Conservation (phyloP, 2,113 vertebrate species). For the Zosterops japonicus region DNA sequence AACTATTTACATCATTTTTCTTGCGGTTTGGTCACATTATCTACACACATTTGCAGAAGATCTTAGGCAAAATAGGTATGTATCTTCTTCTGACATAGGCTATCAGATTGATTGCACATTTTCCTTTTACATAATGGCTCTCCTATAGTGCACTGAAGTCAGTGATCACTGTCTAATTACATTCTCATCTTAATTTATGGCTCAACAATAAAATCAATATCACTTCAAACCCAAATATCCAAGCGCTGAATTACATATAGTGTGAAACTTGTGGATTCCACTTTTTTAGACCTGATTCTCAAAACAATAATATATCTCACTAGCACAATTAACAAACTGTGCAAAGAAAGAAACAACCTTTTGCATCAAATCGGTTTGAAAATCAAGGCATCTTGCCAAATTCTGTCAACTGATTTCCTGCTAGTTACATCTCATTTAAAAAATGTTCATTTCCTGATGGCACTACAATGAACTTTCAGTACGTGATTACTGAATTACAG, state of each 20-base stretch:
- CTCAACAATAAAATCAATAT: slow-evolving; percentile 73
- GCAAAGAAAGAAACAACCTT: slow-evolving; percentile 4
- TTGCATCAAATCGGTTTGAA: neutral
- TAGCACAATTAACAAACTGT: slow-evolving; percentile 51
- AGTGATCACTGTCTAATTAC: slow-evolving; percentile 68
- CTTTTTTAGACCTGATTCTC: slow-evolving; percentile 23
- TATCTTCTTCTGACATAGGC: slow-evolving; percentile 52
- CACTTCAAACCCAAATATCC: slow-evolving; percentile 50
- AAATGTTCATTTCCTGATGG: slow-evolving; percentile 30
- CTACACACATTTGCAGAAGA: slow-evolving; percentile 61
- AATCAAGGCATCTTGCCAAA: slow-evolving; percentile 42
- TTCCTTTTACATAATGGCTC: slow-evolving; percentile 59
- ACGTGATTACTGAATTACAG: slow-evolving; percentile 46
- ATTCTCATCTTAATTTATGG: slow-evolving; percentile 74
- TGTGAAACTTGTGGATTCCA: slow-evolving; percentile 15
- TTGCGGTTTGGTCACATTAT: slow-evolving; percentile 67
- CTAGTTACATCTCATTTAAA: neutral
- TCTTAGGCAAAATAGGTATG: slow-evolving; percentile 56
- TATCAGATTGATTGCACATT: slow-evolving; percentile 60
- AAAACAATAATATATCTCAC: neutral
- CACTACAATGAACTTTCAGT: slow-evolving; percentile 52
- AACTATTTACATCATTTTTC: slow-evolving; percentile 75
- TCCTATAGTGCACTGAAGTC: slow-evolving; percentile 62
- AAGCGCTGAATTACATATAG: slow-evolving; percentile 46
- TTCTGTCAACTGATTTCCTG: neutral